These are phyloP conservation scores for Apamea sordens DNA, from an alignment of 2,888 invertebrate species.

Conservation along the genomic window DNA sequence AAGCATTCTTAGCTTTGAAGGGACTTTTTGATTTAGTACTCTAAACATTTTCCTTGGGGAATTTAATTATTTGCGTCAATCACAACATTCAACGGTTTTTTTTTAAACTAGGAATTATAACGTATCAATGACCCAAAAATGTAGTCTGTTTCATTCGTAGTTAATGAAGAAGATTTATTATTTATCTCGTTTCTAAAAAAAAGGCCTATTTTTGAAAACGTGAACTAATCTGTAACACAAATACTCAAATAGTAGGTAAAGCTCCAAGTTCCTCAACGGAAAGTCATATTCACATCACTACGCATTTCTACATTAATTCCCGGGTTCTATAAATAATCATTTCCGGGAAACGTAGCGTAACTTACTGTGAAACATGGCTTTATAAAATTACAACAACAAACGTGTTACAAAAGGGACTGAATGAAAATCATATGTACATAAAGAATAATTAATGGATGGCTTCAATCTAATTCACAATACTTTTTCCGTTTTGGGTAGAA, in stretches of 20 bases:
- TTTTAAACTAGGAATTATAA: background rate
- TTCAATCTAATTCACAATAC: conserved; percentile 8
- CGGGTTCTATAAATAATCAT: conserved; percentile 52
- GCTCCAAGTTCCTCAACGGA: conserved; percentile 2
- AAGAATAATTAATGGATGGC: background rate
- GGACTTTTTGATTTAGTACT: background rate
- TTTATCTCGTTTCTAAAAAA: background rate
- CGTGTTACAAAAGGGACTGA: conserved; percentile 7
- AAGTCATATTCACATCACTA: conserved; percentile 23
- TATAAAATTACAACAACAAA: conserved; percentile 41
- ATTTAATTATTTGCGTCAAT: conserved; percentile 18
- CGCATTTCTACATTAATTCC: conserved; percentile 39
- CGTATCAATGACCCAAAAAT: background rate
- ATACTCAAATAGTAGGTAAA: background rate
- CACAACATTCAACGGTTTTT: background rate
- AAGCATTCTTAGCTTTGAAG: background rate
- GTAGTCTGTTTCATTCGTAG: background rate
- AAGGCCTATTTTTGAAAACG: background rate
- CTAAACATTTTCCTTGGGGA: background rate
- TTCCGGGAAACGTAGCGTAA: conserved; percentile 32
- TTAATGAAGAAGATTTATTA: background rate
- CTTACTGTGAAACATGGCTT: conserved; percentile 27
- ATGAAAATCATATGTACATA: conserved; percentile 15
- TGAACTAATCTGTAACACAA: background rate
- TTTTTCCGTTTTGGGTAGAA: background rate